phyloP scores from a whole-genome alignment of 2,888 invertebrate species.

The Pandemis heparana region DNA sequence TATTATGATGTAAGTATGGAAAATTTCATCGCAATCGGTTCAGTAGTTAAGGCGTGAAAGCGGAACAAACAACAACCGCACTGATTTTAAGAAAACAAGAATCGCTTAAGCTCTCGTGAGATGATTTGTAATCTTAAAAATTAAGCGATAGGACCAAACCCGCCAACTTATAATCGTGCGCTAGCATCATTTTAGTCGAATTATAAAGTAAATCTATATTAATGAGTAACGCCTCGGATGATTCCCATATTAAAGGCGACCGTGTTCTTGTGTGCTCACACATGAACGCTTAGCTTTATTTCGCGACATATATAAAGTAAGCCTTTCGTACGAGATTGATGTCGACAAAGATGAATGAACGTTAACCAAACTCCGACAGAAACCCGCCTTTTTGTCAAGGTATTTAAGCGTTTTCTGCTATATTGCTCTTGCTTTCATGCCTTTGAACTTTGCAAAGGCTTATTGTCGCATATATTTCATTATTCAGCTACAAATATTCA shows the following conservation, averaged over 20 bases:
- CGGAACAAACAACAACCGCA: no score
- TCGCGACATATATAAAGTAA: constrained; percentile 11
- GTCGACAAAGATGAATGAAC: constrained; percentile 20
- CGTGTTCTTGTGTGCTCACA: background rate
- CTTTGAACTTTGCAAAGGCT: background rate
- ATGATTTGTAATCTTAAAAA: no score
- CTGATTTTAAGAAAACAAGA: no score
- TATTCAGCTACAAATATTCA: constrained; percentile 2
- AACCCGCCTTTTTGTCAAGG: constrained; percentile 7
- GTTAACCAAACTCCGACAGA: background rate
- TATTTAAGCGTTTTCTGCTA: background rate
- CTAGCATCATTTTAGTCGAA: no score
- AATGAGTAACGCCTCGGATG: background rate
- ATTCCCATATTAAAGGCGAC: background rate
- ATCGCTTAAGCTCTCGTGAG: no score
- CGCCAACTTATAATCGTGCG: no score
- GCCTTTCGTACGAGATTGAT: constrained; percentile 18
- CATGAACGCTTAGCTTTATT: background rate
- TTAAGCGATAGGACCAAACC: no score
- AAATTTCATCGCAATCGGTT: no score
- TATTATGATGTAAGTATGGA: no score
- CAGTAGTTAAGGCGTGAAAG: no score
- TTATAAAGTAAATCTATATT: background rate
- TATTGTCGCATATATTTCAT: background rate
- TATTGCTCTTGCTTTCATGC: constrained; percentile 3